A percentile compares a stretch with the other conserved stretches of the same genome.
phyloP scores from a whole-genome alignment of 2,113 vertebrate genomes.

The Vulpes vulpes region DNA sequence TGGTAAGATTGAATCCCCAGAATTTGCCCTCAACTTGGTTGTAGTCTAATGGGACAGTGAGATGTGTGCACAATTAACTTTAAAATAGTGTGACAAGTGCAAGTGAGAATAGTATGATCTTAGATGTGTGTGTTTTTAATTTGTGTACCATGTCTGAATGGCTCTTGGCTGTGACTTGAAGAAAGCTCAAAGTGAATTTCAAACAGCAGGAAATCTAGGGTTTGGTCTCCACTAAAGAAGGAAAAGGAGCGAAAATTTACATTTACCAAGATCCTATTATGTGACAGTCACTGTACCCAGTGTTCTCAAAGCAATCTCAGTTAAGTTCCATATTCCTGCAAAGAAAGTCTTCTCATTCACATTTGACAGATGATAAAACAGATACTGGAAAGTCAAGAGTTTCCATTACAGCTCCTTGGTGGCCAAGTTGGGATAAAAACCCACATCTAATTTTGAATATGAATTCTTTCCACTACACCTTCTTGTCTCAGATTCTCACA shows the following conservation, averaged over 20 bases:
- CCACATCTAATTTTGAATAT: neutral
- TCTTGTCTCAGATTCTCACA: neutral
- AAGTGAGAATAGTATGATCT: neutral
- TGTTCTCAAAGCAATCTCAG: neutral
- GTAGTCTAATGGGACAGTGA: neutral
- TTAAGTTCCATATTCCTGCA: neutral
- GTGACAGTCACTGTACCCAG: neutral
- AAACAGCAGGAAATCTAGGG: neutral
- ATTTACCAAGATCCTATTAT: neutral
- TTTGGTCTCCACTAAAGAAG: slow-evolving; percentile 7
- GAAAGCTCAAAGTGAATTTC: neutral
- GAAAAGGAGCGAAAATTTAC: neutral
- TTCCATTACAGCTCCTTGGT: neutral
- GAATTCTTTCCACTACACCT: neutral
- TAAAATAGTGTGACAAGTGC: neutral
- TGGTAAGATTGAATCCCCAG: neutral
- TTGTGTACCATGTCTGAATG: neutral
- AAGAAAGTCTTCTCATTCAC: neutral
- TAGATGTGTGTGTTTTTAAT: neutral
- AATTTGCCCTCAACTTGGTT: neutral
- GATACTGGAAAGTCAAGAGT: neutral
- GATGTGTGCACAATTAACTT: neutral
- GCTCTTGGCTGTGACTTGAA: neutral
- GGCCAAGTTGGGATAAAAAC: neutral
- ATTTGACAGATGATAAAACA: neutral